Percentiles rank a stretch among this genome's conserved stretches.
Evolutionary conservation across 2,113 vertebrate species (phyloP).

Genomic region (Patagioenas fasciata): DNA sequence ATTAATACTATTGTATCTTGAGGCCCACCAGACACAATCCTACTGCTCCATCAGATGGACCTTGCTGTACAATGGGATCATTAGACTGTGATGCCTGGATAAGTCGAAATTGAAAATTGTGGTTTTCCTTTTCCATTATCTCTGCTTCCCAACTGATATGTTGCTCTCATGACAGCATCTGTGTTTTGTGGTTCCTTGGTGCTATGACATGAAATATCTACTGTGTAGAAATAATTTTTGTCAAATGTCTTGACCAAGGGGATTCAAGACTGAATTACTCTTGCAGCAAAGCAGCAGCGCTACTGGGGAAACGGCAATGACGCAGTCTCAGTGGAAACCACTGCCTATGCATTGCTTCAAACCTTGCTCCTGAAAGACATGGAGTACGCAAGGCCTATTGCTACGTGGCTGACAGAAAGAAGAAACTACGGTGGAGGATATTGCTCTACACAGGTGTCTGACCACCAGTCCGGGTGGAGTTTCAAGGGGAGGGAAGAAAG

Average conservation of each 20-base stretch:
- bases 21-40: neutral
- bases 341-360: constrained; percentile 80
- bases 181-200: neutral
- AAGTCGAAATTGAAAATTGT: neutral
- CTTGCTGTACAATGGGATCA: accelerated
- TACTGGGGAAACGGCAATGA: constrained; percentile 48
- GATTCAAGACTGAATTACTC: neutral
- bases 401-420: constrained; percentile 74
- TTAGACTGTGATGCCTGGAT: neutral
- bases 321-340: constrained; percentile 75
- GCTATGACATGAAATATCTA: neutral
- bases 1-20: neutral
- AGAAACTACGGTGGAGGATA: constrained; percentile 79
- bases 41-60: neutral
- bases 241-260: neutral
- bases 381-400: constrained; percentile 59
- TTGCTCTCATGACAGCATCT: neutral
- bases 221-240: neutral
- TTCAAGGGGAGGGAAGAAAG: neutral
- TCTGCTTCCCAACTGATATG: neutral
- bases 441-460: constrained; percentile 67
- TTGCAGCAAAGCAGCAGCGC: constrained; percentile 55
- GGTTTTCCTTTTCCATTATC: neutral
- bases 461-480: neutral
- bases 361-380: constrained; percentile 63